Evolutionary conservation across 2,888 invertebrate genomes (phyloP), one percentile per base, ranked within the genome.

Genomic region (Chirona hameri): DNA sequence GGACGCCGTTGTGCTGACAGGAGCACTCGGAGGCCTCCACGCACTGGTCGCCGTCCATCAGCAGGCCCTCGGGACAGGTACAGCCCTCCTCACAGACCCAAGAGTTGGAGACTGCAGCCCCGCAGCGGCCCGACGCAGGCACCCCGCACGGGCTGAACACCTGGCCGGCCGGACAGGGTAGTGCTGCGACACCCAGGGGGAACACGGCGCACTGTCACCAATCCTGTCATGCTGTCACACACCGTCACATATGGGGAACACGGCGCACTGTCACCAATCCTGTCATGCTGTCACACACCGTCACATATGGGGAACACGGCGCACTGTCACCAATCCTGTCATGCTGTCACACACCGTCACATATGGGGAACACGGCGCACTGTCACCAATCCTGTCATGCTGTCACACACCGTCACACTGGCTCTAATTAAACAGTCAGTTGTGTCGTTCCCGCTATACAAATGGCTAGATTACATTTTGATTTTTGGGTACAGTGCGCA

Each of bases 41-140:
- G 86, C 97, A 97, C 60, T 90, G 90, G 5, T 92, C 91, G 39
- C 79, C 82, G 85, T 95, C 93, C 14, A 94, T 89, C 0, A 95
- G 91, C 0, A 92, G 91, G 0, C 94, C 95, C 27, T 91, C 89
- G 0, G 96, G 95, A 87, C 97, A 97, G 89, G 93, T 95, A 87
- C 97, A 97, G 0, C 97, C 97, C 87, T 96, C 96, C 82, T 93
- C 92, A 86, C 96, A 97, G 52, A 90, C 88, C 9, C 89, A 88
- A 83, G 89, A 88, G n/a, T 85, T 84, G 52, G 86, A 85, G 46
- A 86, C 84, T 9, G 86, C 90, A 83, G 91, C 90, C 0, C 92
- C 92, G 86, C 97, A 97, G 60, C 93, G 92, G 2, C 92, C 90
- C 86, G 94, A 93, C 0, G 90, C 88, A 84, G 92, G 90, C 0